These are phyloP conservation scores for Enteromius radiatus DNA, from an alignment of 2,797 vertebrate genomes.

Conservation along the genomic window DNA sequence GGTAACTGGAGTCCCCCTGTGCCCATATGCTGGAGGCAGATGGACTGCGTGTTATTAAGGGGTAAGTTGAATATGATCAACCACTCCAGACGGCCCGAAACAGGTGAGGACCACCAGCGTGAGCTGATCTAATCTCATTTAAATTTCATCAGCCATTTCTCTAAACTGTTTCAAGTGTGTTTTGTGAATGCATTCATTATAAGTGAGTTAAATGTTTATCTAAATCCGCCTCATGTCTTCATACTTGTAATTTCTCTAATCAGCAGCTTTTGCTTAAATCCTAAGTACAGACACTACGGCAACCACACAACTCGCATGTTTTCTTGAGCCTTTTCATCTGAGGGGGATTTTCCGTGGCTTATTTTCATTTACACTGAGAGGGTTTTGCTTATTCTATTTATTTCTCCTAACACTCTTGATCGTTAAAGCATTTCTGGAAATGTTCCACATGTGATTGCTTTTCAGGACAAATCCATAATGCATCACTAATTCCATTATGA, in stretches of 20 bases:
- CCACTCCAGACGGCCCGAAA: constrained; percentile 48
- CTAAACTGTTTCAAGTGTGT: constrained; percentile 42
- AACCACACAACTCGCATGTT: constrained; percentile 35
- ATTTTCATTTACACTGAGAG: constrained; percentile 50
- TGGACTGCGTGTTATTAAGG: constrained; percentile 53
- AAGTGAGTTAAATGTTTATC: constrained; percentile 50
- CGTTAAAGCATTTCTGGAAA: constrained; percentile 27
- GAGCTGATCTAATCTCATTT: constrained; percentile 56
- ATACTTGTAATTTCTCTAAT: constrained; percentile 58
- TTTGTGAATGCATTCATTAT: constrained; percentile 23
- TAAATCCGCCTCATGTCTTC: constrained; percentile 65
- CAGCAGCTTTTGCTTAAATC: constrained; percentile 60
- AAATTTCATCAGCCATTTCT: constrained; percentile 56
- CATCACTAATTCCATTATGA: constrained; percentile 21
- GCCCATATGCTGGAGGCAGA: constrained; percentile 60
- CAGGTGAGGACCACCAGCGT: constrained; percentile 50
- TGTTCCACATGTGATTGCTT: neutral
- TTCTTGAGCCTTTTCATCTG: constrained; percentile 49
- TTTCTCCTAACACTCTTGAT: constrained; percentile 12
- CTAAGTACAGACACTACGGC: constrained; percentile 41
- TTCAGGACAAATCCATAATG: constrained; percentile 11
- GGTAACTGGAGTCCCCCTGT: constrained; percentile 55
- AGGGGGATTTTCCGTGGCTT: constrained; percentile 54
- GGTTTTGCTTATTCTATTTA: constrained; percentile 24
- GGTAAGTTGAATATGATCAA: constrained; percentile 51